Conservation (phyloP, 2,113 vertebrate species). For the western clawed frog (Xenopus tropicalis) region UCB_Xtro_10.0 CM004443.2:68201001-68201500, state of each 20-base stretch:
- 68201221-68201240: slow-evolving; percentile 41
- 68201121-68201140: slow-evolving; percentile 27
- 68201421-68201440: slow-evolving; percentile 23
- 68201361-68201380: slow-evolving; percentile 13
- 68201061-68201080: neutral
- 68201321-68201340: neutral
- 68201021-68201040: neutral
- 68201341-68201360: slow-evolving; percentile 25
- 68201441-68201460: slow-evolving; percentile 20
- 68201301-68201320: neutral
- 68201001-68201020: neutral
- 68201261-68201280: slow-evolving; percentile 38
- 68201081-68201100: slow-evolving; percentile 17
- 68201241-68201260: slow-evolving; percentile 36
- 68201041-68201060: neutral
- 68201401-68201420: slow-evolving; percentile 23
- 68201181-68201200: slow-evolving; percentile 31
- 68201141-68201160: slow-evolving; percentile 31
- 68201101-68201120: slow-evolving; percentile 7
- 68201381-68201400: slow-evolving; percentile 23
- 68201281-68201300: slow-evolving; percentile 16
- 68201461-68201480: slow-evolving; percentile 35
- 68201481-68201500: slow-evolving; percentile 30
- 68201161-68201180: slow-evolving; percentile 36
- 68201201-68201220: slow-evolving; percentile 25